Percentiles rank a stretch among this genome's conserved stretches.
Conservation (phyloP, 2,113 vertebrate species). For the Panurus biarmicus region DNA sequence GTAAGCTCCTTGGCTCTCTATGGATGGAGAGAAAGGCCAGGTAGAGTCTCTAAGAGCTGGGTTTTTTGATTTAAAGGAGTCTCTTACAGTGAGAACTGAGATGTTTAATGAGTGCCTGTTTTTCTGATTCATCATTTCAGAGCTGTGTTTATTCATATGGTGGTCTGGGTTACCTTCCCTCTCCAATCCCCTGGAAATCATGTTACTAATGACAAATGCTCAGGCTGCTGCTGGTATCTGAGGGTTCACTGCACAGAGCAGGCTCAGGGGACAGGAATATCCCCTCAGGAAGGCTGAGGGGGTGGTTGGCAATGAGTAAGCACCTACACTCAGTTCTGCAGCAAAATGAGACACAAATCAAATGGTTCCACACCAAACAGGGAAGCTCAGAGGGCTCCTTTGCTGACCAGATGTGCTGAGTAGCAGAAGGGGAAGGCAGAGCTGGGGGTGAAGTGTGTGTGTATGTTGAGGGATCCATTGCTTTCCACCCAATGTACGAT, state of each 20-base stretch:
- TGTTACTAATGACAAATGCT: background rate
- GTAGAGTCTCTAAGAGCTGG: background rate
- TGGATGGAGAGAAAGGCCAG: background rate
- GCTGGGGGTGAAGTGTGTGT: fast-evolving
- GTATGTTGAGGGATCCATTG: background rate
- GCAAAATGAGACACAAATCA: background rate
- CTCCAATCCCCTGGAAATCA: background rate
- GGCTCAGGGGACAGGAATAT: background rate
- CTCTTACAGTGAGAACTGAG: background rate
- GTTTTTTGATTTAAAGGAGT: background rate
- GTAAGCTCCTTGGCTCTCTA: background rate
- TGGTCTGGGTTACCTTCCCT: background rate
- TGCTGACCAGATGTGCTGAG: background rate
- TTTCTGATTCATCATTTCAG: background rate
- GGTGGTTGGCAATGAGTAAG: background rate
- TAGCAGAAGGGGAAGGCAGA: background rate
- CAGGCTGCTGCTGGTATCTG: background rate
- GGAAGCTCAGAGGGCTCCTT: background rate
- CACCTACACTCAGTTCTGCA: background rate
- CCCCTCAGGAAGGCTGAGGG: background rate
- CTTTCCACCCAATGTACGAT: background rate
- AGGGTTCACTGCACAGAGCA: background rate
- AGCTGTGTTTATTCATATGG: background rate
- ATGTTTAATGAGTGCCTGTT: background rate
- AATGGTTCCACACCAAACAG: background rate